phyloP scores from a whole-genome alignment of 2,113 vertebrate species.

The Genyomyrus donnyi region DNA sequence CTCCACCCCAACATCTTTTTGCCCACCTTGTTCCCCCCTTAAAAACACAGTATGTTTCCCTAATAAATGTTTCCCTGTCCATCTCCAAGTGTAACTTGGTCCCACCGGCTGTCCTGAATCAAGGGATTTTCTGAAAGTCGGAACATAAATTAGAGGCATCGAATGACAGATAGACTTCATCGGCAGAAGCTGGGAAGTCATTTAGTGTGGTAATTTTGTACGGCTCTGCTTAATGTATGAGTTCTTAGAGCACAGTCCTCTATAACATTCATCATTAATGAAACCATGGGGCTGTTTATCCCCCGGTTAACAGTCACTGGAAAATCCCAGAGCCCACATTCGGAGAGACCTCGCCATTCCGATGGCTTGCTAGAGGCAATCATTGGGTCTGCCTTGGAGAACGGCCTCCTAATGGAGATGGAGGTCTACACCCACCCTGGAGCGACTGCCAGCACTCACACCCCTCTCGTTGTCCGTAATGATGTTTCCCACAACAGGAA shows the following conservation, averaged over 20 bases:
- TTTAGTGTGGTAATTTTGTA: neutral
- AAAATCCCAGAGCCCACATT: neutral
- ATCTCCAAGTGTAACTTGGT: neutral
- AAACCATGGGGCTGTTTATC: neutral
- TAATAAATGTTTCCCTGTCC: neutral
- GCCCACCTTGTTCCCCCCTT: neutral
- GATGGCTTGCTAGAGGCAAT: neutral
- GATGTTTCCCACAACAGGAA: neutral
- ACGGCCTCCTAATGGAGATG: neutral
- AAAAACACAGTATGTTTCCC: neutral
- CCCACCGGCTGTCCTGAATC: neutral
- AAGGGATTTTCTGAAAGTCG: neutral
- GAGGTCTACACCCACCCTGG: neutral
- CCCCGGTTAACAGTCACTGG: neutral
- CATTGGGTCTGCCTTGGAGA: neutral
- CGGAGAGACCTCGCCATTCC: neutral
- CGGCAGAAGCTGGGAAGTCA: neutral
- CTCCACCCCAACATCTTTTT: neutral
- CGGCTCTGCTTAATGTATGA: neutral
- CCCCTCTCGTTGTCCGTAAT: neutral
- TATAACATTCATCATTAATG: neutral
- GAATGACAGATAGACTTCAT: neutral
- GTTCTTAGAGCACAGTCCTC: neutral
- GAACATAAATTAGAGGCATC: neutral
- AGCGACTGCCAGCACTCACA: neutral